Evolutionary conservation across 2,797 vertebrate genomes (phyloP), one percentile per base, ranked within the genome.

Genomic region (Adrianichthys oophorus): DNA sequence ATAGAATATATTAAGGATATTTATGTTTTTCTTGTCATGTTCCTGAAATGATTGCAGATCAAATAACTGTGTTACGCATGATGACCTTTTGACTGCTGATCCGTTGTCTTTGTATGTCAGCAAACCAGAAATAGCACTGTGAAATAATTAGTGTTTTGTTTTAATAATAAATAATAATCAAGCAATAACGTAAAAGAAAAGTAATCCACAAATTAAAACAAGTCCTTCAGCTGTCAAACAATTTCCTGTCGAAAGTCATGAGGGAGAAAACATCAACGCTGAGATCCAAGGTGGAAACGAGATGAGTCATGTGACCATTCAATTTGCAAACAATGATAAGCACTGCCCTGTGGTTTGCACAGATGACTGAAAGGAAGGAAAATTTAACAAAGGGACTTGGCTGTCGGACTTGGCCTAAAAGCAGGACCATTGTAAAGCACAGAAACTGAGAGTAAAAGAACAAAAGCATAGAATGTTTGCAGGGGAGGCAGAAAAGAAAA

Each of bases 331-430:
- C 78, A 81, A 65, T 72, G 71, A 76, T 72, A 62, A 48, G 55
- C 48, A 2, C 49, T 44, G 60, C n/a, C 55, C 70, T 66, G 64
- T 21, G 45, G 62, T 74, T 77, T 59, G 68, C 63, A 72, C 59
- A 77, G 73, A 77, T 67, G 63, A 73, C 44, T 48, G 47, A 43
- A 48, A 68, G 85, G 84, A 87, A 84, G 85, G 82, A 84, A 87
- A 47, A 50, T 12, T 50, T 23, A 71, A 85, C 77, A 76, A 85
- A 85, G 50, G 72, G 65, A 72, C 70, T 67, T 62, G 50, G 70
- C 57, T 13, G 74, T 69, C 26, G 58, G 59, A 62, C 41, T 51
- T 57, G 45, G 61, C 61, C 65, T 14, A 8, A 48, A 52, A 61
- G 42, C 16, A 7, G 45, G 52, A 59, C 58, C 32, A 59, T 69